These are phyloP conservation scores for Drosophila navojoa DNA, from an alignment of 1,140 invertebrate genomes.

Conservation along the genomic window DNA sequence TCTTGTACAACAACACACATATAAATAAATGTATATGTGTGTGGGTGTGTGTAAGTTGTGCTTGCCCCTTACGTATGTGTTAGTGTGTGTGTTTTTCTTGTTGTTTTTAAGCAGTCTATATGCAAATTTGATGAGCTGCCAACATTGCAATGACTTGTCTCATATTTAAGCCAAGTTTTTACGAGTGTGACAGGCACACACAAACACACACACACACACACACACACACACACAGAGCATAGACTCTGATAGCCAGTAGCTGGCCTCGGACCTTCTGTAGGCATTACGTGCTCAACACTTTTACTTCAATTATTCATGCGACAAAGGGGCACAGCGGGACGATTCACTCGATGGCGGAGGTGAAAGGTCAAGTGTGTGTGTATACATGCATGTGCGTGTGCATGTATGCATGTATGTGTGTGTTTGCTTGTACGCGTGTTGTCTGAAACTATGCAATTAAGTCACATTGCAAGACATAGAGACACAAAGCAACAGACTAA, in stretches of 20 bases:
- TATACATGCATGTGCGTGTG: background rate
- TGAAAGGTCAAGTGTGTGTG: constrained; percentile 45
- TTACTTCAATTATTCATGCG: constrained; percentile 54
- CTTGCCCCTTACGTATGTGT: background rate
- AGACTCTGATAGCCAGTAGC: constrained; percentile 21
- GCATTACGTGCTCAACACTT: constrained; percentile 52
- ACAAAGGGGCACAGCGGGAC: background rate
- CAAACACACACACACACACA: background rate
- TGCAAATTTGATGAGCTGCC: constrained; percentile 55
- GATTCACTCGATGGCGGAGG: constrained; percentile 1
- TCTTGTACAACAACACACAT: background rate
- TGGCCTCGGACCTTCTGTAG: constrained; percentile 43
- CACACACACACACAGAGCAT: too few species aligned
- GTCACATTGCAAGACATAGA: constrained; percentile 29
- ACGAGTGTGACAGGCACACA: constrained; percentile 23
- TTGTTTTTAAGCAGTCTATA: constrained; percentile 41
- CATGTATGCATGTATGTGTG: constrained; percentile 5
- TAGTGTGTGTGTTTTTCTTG: constrained; percentile 1
- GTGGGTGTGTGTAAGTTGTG: background rate
- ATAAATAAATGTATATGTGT: background rate
- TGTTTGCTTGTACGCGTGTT: constrained; percentile 1
- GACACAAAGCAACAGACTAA: constrained; percentile 6
- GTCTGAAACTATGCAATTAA: constrained; percentile 47
- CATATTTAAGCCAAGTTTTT: constrained; percentile 45
- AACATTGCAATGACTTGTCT: constrained; percentile 43